Conservation (phyloP, 2,888 invertebrate genomes). For the Papilio protenor region DNA sequence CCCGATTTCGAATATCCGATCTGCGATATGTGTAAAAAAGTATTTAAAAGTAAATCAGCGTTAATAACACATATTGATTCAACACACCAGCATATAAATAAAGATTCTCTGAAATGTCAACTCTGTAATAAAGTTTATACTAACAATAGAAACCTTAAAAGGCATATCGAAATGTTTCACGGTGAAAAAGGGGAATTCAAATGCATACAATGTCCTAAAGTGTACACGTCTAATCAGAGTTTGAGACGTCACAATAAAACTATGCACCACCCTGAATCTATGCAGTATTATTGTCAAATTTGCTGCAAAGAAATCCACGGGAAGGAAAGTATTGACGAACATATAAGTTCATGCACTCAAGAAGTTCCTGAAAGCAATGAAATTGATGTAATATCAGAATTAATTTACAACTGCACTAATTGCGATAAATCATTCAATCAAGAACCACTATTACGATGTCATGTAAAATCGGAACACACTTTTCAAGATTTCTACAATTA, state of each 20-base stretch:
- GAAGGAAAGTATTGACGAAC: conserved; percentile 54
- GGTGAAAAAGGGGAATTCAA: conserved; percentile 61
- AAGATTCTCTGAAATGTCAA: conserved; percentile 57
- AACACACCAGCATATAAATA: conserved; percentile 53
- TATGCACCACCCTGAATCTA: conserved; percentile 55
- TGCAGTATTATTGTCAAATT: conserved; percentile 52
- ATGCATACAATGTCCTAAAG: conserved; percentile 70
- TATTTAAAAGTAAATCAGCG: conserved; percentile 64
- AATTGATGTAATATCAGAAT: conserved; percentile 37
- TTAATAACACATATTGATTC: conserved; percentile 66
- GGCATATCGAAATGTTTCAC: conserved; percentile 69
- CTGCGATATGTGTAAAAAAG: conserved; percentile 65
- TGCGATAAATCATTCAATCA: conserved; percentile 60
- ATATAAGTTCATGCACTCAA: conserved; percentile 48
- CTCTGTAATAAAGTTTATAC: conserved; percentile 67
- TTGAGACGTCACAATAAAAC: conserved; percentile 61
- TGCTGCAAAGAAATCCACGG: conserved; percentile 54
- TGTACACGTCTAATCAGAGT: conserved; percentile 70
- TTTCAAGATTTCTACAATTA: conserved; percentile 70
- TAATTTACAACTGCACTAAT: conserved; percentile 53
- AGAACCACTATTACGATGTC: conserved; percentile 62
- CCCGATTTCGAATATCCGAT: conserved; percentile 62
- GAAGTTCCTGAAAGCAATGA: conserved; percentile 43
- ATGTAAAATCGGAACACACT: conserved; percentile 66
- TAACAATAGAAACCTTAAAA: conserved; percentile 64